phyloP scores from a whole-genome alignment of 1,140 invertebrate genomes.

The Popillia japonica region DNA sequence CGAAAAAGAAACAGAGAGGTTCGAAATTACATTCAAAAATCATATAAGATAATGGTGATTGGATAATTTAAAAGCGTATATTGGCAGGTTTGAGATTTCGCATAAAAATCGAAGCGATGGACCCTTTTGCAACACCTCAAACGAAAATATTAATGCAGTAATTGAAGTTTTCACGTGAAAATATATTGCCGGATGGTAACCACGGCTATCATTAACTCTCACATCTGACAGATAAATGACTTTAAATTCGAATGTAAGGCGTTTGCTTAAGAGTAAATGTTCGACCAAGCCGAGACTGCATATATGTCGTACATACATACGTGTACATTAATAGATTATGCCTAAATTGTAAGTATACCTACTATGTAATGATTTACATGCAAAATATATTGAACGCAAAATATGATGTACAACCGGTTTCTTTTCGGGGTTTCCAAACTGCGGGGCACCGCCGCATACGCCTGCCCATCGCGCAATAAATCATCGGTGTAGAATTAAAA shows the following conservation, averaged over 20 bases:
- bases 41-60: neutral
- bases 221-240: constrained; percentile 20
- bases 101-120: neutral
- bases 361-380: constrained; percentile 23
- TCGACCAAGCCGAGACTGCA: neutral
- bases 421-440: constrained; percentile 30
- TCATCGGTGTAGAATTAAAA: constrained; percentile 3
- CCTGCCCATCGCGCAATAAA: constrained; percentile 5
- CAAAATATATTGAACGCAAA: constrained; percentile 25
- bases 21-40: constrained; percentile 1
- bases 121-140: constrained; percentile 8
- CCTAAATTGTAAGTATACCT: constrained; percentile 22
- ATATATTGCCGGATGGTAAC: constrained; percentile 12
- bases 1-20: too few species aligned
- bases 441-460: neutral
- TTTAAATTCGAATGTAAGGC: constrained; percentile 27
- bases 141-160: constrained; percentile 25
- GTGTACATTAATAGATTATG: constrained; percentile 26
- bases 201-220: constrained; percentile 25
- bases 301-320: too few species aligned
- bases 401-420: constrained; percentile 26
- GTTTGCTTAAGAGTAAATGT: neutral
- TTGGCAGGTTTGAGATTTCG: neutral
- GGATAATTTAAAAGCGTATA: neutral
- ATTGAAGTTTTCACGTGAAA: constrained; percentile 29